A percentile compares a stretch with the other conserved stretches of the same genome.
These are phyloP conservation scores for Hemichromis elongatus DNA, from an alignment of 2,113 vertebrate genomes.

Conservation along the genomic window DNA sequence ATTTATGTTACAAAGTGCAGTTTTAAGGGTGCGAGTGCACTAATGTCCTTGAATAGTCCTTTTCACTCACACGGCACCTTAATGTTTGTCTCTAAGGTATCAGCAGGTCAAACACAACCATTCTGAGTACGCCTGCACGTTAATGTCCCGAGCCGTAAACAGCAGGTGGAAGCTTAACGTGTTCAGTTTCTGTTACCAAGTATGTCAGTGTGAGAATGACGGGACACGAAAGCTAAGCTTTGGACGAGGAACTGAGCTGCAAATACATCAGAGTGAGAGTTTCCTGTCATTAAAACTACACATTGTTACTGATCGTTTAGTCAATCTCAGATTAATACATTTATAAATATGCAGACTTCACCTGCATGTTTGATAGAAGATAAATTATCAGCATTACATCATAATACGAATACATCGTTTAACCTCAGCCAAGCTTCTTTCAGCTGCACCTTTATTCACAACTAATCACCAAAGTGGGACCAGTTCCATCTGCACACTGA, in stretches of 20 bases:
- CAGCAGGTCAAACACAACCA: no score
- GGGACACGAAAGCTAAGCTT: not conserved
- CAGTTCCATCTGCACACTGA: no score
- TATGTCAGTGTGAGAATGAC: not conserved
- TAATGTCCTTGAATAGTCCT: not conserved
- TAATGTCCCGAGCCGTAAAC: not conserved
- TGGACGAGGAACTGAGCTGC: not conserved
- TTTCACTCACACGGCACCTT: accelerated
- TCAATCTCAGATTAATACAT: accelerated
- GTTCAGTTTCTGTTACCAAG: accelerated
- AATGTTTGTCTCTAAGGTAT: accelerated
- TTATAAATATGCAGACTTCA: not conserved
- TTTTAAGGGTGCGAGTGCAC: not conserved
- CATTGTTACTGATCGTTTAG: accelerated
- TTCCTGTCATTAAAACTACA: accelerated
- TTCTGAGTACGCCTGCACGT: not conserved
- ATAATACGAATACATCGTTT: no score
- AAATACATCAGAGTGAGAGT: not conserved
- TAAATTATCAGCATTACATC: accelerated
- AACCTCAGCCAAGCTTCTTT: accelerated
- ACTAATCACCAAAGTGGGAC: no score
- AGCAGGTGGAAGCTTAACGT: accelerated
- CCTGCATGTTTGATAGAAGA: not conserved
- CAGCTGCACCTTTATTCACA: not conserved
- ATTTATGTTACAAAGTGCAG: accelerated